Conservation (phyloP, 2,888 invertebrate genomes). For the Tromatobia lineatoria region DNA sequence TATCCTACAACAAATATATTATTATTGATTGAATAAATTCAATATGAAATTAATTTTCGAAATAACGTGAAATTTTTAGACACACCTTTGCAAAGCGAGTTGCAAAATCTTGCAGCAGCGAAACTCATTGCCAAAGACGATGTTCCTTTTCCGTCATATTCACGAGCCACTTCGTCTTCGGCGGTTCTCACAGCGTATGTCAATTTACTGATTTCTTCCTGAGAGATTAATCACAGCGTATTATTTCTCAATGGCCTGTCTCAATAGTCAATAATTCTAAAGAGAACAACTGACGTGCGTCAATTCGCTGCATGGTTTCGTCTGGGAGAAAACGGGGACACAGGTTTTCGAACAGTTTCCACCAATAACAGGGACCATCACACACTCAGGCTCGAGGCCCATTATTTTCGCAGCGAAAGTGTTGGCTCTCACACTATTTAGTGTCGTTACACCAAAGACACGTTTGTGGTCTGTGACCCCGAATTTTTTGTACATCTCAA, state of each 20-base stretch:
- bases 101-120: constrained; percentile 88
- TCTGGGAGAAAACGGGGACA: constrained; percentile 92
- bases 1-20: too few species aligned
- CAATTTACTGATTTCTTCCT: constrained; percentile 85
- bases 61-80: not conserved
- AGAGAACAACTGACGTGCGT: constrained; percentile 74
- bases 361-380: constrained; percentile 91
- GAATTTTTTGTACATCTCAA: constrained; percentile 89
- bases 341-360: constrained; percentile 92
- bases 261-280: constrained; percentile 35
- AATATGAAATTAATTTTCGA: too few species aligned
- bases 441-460: constrained; percentile 91
- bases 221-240: constrained; percentile 28
- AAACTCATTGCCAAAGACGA: constrained; percentile 89
- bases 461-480: constrained; percentile 88
- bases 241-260: not conserved
- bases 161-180: constrained; percentile 88
- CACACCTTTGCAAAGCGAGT: constrained; percentile 87
- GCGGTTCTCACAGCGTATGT: constrained; percentile 85
- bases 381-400: constrained; percentile 88
- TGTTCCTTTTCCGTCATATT: constrained; percentile 87
- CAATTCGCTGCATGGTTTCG: constrained; percentile 87
- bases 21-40: too few species aligned
- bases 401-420: constrained; percentile 90
- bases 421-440: constrained; percentile 91